Conservation (phyloP, 2,888 invertebrate genomes). For the Phyto melanocephala region DNA sequence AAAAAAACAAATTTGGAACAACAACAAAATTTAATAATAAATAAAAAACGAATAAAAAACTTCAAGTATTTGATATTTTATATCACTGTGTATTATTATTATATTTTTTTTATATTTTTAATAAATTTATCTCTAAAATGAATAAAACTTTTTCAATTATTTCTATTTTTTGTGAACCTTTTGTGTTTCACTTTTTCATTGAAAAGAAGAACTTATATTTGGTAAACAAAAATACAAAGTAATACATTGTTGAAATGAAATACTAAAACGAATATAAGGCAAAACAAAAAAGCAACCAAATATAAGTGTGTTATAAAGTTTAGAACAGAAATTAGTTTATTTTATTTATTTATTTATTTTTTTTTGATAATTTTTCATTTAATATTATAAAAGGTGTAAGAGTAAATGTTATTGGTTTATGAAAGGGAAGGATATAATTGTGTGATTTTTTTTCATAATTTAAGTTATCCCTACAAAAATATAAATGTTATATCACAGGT, state of each 20-base stretch:
- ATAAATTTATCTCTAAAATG: constrained; percentile 55
- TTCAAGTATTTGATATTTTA: constrained; percentile 46
- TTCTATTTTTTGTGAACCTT: not conserved
- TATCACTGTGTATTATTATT: constrained; percentile 3
- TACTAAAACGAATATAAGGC: not conserved
- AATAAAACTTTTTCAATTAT: constrained; percentile 64
- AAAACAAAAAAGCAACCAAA: not conserved
- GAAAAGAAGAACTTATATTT: not conserved
- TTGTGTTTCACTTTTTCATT: not conserved
- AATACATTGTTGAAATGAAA: constrained; percentile 23
- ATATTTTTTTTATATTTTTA: constrained; percentile 17
- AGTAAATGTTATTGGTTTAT: not conserved
- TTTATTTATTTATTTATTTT: not conserved
- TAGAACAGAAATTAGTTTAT: not conserved
- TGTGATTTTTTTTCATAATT: too few species aligned
- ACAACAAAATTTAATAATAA: constrained; percentile 34
- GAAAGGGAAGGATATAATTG: too few species aligned
- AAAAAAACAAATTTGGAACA: constrained; percentile 3
- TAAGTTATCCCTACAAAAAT: too few species aligned
- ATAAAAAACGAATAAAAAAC: constrained; percentile 51
- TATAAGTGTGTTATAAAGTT: constrained; percentile 31
- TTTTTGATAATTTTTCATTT: not conserved
- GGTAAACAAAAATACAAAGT: not conserved
- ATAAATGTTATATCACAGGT: too few species aligned
- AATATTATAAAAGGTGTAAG: not conserved